These are phyloP conservation scores for Brachionus plicatilis DNA, from an alignment of 1,140 invertebrate genomes.

Conservation along the genomic window DNA sequence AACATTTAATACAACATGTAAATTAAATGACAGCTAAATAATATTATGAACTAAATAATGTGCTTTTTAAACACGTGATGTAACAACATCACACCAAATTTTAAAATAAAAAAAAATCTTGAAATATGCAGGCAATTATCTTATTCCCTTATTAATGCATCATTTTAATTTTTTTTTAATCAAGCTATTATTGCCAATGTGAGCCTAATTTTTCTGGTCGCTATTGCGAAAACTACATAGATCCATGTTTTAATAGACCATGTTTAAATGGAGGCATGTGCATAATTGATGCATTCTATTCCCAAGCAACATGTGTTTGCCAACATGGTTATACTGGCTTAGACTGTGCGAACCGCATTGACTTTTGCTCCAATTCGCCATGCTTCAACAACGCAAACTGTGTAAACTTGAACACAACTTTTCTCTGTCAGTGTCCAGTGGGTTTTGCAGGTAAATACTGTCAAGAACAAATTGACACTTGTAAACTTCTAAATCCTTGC, in stretches of 20 bases:
- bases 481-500: background rate
- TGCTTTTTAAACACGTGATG: no score
- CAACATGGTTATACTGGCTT: background rate
- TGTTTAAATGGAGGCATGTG: conserved; percentile 30
- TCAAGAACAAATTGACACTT: background rate
- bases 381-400: conserved; percentile 47
- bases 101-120: no score
- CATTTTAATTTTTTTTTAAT: conserved; percentile 51
- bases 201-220: conserved; percentile 57
- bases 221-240: conserved; percentile 67
- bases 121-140: no score
- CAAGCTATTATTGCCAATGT: conserved; percentile 22
- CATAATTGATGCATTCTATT: background rate
- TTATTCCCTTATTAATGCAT: background rate
- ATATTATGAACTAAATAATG: no score
- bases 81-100: no score
- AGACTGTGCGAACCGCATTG: background rate
- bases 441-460: background rate
- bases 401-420: background rate
- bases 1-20: no score
- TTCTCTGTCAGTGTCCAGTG: background rate
- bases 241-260: background rate
- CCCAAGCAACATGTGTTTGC: background rate
- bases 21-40: no score
- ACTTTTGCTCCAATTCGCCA: background rate